Evolutionary conservation across 2,113 vertebrate genomes (phyloP), one percentile per base, ranked within the genome.

Genomic region (Saguinus imperator): DNA sequence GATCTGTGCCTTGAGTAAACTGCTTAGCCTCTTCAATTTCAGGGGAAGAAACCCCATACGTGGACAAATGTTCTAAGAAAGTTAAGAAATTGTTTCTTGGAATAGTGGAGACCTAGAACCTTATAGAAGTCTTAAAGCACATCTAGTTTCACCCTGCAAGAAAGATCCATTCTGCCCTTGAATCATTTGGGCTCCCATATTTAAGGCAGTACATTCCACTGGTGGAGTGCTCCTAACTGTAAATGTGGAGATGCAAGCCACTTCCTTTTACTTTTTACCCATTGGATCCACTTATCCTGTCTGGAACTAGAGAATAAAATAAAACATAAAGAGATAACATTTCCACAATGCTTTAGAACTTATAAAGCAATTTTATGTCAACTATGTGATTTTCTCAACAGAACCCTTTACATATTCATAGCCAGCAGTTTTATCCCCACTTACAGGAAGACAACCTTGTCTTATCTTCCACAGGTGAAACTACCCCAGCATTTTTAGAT

Each of bases 321-420:
- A 89, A 91, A 82, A 45, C 9, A 29, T 18, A 81, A 85, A 88
- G 45, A 72, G 27, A 70, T 76, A 27, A 68, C 1, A 37, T 66
- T 57, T 85, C 57, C 66, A 17, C 45, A 58, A 80, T 64, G 82
- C 12, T 43, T 88, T 35, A 72, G 7, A 73, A 77, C 4, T 45
- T 68, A 64, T 23, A 61, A 94, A 87, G 40, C 29, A 81, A 77
- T 82, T 93, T 95, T 82, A 81, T 61, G n/a, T 43, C 80, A 23
- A 89, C 92, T 35, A 75, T 37, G 23, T 45, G 50, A 89, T 83
- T 23, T 93, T 93, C 91, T 83, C 89, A 93, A 83, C 29, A 93
- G 3, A 57, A 68, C 5, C 7, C 20, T 92, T 87, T 35, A 64
- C 18, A 23, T 43, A 80, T 82, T 50, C 55, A 17, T 27, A 91